Percentiles rank a stretch among this genome's conserved stretches.
Evolutionary conservation across 2,113 vertebrate genomes (phyloP).

Genomic region (Platanista minor): DNA sequence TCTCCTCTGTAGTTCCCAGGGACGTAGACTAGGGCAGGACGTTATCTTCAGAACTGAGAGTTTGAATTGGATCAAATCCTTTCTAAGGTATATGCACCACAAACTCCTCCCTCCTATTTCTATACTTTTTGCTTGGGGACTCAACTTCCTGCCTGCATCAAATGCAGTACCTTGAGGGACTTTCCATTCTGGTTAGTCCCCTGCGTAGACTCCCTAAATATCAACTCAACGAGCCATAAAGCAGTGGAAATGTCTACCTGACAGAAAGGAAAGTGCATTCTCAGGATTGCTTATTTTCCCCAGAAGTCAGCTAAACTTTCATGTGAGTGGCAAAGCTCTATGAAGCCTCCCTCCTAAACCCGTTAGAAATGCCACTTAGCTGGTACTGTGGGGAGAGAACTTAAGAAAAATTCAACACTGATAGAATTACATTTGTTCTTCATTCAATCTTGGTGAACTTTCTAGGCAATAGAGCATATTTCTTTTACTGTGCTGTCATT

Average conservation of each 20-base stretch:
- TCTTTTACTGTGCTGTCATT: slow-evolving; percentile 59
- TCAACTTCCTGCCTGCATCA: not conserved
- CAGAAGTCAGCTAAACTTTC: slow-evolving; percentile 43
- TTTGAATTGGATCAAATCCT: not conserved
- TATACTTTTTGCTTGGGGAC: not conserved
- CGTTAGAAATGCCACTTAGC: slow-evolving; percentile 46
- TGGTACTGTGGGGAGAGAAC: slow-evolving; percentile 28
- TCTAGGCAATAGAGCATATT: slow-evolving; percentile 41
- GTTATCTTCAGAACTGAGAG: slow-evolving; percentile 16
- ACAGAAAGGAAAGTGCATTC: not conserved
- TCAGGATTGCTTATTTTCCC: slow-evolving; percentile 17
- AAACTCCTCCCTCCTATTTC: not conserved
- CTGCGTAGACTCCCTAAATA: not conserved
- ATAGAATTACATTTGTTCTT: slow-evolving; percentile 54
- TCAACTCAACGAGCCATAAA: not conserved
- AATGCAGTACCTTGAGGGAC: not conserved
- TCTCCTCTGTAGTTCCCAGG: not conserved
- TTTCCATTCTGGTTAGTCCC: not conserved
- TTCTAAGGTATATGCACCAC: not conserved
- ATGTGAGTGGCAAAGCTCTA: not conserved
- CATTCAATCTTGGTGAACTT: slow-evolving; percentile 54
- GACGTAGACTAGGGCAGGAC: not conserved
- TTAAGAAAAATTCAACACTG: slow-evolving; percentile 35
- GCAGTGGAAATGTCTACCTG: not conserved
- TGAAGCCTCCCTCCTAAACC: slow-evolving; percentile 24